Conservation (phyloP, 2,113 vertebrate species). For the Phalacrocorax carbo region DNA sequence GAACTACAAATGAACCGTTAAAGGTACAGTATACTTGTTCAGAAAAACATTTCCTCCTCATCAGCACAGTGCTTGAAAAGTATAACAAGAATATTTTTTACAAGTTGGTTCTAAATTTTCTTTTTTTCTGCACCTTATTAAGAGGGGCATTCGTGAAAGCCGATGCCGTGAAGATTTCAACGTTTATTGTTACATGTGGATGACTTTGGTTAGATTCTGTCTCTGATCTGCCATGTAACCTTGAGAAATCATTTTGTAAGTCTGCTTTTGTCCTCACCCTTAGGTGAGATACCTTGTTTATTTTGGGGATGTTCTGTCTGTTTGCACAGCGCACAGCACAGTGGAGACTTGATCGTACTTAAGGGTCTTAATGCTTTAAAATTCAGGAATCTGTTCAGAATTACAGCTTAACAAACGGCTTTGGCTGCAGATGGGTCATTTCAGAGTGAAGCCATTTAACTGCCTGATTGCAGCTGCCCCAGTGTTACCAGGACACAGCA, state of each 20-base stretch:
- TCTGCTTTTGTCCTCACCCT: background rate
- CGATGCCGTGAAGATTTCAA: background rate
- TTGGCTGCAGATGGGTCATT: background rate
- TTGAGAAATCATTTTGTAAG: background rate
- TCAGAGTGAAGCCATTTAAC: background rate
- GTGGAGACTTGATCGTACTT: background rate
- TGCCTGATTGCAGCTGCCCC: background rate
- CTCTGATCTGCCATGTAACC: background rate
- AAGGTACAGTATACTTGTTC: constrained; percentile 64
- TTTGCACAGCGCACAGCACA: background rate
- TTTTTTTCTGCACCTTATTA: background rate
- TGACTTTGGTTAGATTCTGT: background rate
- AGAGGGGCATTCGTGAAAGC: background rate
- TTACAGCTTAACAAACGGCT: background rate
- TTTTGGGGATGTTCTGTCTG: background rate
- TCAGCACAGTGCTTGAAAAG: background rate
- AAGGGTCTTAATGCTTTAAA: background rate
- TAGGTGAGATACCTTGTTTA: background rate
- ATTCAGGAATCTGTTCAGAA: background rate
- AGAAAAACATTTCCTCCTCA: constrained; percentile 14
- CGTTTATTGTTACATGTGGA: background rate
- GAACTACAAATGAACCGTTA: constrained; percentile 78
- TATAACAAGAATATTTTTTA: background rate
- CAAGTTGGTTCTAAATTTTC: background rate
- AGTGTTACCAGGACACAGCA: background rate